A percentile compares a stretch with the other conserved stretches of the same genome.
phyloP scores from a whole-genome alignment of 2,113 vertebrate species.

The Paedocypris sp. region DNA sequence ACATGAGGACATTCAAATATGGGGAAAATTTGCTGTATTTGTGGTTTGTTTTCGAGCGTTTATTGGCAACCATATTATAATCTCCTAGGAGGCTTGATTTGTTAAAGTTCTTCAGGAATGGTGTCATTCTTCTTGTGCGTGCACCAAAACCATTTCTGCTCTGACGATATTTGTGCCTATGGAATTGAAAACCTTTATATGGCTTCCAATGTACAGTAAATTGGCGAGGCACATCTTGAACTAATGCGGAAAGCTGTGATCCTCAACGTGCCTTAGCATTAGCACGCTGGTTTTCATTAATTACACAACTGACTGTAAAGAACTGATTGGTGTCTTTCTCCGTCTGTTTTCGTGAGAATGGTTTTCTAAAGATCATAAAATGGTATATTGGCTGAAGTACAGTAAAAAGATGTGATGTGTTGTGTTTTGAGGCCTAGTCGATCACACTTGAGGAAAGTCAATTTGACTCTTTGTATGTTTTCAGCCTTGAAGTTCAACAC shows the following conservation, averaged over 20 bases:
- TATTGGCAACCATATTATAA: not conserved
- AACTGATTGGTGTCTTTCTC: slow-evolving; percentile 18
- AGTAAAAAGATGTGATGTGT: not conserved
- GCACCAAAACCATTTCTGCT: slow-evolving; percentile 32
- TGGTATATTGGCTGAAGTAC: not conserved
- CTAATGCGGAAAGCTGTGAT: slow-evolving; percentile 36
- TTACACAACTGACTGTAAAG: slow-evolving; percentile 22
- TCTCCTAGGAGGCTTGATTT: not conserved
- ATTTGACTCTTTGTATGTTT: too few species aligned
- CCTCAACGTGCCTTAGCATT: slow-evolving; percentile 18
- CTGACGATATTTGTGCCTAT: slow-evolving; percentile 40
- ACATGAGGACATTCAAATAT: too few species aligned
- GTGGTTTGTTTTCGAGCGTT: not conserved
- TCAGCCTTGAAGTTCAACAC: too few species aligned
- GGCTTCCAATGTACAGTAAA: slow-evolving; percentile 38
- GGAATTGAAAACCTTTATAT: slow-evolving; percentile 37
- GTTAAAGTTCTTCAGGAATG: slow-evolving; percentile 22
- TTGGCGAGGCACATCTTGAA: slow-evolving; percentile 39
- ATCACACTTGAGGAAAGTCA: not conserved
- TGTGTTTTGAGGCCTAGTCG: not conserved
- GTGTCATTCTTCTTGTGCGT: slow-evolving; percentile 25
- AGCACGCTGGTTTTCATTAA: slow-evolving; percentile 35
- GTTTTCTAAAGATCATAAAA: slow-evolving; percentile 18
- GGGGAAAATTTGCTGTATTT: not conserved
- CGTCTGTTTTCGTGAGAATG: slow-evolving; percentile 19